phyloP scores from a whole-genome alignment of 2,113 vertebrate species.

The Dryoscopus gambensis region DNA sequence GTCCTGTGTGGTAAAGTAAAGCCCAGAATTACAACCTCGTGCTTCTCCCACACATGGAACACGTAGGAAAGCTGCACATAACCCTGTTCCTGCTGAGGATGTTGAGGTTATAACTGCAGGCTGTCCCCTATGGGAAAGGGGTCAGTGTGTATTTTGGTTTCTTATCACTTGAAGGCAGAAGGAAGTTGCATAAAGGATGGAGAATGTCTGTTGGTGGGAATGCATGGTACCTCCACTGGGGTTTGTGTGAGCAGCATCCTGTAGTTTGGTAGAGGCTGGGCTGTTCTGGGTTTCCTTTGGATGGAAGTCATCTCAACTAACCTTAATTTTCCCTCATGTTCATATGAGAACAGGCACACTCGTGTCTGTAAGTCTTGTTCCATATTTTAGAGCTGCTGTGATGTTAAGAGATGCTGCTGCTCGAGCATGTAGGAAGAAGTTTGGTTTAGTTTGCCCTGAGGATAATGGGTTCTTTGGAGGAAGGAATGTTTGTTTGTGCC shows the following conservation, averaged over 20 bases:
- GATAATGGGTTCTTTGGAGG: not conserved
- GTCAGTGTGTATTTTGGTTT: conserved; percentile 23
- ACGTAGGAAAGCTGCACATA: not conserved
- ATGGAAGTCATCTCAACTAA: not conserved
- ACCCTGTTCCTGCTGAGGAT: not conserved
- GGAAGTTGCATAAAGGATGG: conserved; percentile 18
- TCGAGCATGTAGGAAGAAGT: not conserved
- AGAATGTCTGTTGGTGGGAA: conserved; percentile 29
- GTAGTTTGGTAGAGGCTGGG: not conserved
- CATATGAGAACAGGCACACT: not conserved
- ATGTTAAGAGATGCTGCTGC: not conserved
- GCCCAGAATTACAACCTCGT: not conserved
- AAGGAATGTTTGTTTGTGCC: not conserved
- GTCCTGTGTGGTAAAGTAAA: not conserved
- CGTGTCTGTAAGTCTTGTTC: not conserved
- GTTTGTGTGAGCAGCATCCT: not conserved
- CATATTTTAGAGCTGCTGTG: not conserved
- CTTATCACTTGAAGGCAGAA: conserved; percentile 54
- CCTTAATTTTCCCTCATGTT: not conserved
- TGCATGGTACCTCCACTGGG: not conserved
- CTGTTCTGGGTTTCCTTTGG: not conserved
- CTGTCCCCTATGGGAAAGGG: not conserved
- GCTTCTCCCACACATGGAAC: not conserved
- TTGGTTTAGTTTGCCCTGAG: not conserved
- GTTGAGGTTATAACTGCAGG: not conserved